A percentile compares a stretch with the other conserved stretches of the same genome.
Evolutionary conservation across 1,140 invertebrate species (phyloP).

Genomic region (Drosophila auraria): DNA sequence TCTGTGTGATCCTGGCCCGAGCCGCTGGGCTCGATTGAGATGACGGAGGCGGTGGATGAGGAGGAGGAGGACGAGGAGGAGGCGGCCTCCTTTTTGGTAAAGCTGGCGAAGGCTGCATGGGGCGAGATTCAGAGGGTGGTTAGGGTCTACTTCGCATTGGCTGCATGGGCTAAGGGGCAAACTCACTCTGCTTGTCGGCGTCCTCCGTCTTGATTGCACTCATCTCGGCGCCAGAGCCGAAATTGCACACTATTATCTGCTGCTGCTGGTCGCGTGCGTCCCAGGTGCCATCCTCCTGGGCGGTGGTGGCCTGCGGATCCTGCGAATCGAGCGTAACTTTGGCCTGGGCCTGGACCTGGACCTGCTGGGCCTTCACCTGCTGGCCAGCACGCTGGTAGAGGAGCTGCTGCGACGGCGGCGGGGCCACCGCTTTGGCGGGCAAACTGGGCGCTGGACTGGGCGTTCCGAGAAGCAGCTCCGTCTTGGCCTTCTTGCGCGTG

Average conservation of each 20-base stretch:
- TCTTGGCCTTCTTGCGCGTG: conserved; percentile 67
- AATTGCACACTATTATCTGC: conserved; percentile 68
- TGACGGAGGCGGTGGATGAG: conserved; percentile 66
- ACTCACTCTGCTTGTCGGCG: conserved; percentile 71
- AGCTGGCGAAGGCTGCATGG: conserved; percentile 61
- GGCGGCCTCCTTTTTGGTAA: conserved; percentile 71
- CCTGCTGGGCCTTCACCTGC: conserved; percentile 33
- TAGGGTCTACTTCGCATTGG: background rate
- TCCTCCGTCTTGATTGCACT: conserved; percentile 66
- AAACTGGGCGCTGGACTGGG: conserved; percentile 57
- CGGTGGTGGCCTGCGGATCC: conserved; percentile 3
- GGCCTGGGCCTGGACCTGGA: conserved; percentile 14
- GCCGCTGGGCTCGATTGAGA: conserved; percentile 63
- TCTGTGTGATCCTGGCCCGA: conserved; percentile 24
- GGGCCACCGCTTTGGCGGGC: conserved; percentile 61
- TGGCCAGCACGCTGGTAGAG: conserved; percentile 10
- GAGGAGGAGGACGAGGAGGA: conserved; percentile 59
- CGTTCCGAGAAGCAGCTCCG: conserved; percentile 58
- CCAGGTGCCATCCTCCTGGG: conserved; percentile 40
- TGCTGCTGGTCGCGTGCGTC: conserved; percentile 53
- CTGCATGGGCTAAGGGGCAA: too few species aligned
- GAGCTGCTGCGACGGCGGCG: conserved; percentile 29
- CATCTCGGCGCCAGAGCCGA: conserved; percentile 53
- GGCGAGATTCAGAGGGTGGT: background rate
- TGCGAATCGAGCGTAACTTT: conserved; percentile 9